Base-by-base conservation (phyloP, 2,113 vertebrate species). In the Mesembrinibis cayennensis region DNA sequence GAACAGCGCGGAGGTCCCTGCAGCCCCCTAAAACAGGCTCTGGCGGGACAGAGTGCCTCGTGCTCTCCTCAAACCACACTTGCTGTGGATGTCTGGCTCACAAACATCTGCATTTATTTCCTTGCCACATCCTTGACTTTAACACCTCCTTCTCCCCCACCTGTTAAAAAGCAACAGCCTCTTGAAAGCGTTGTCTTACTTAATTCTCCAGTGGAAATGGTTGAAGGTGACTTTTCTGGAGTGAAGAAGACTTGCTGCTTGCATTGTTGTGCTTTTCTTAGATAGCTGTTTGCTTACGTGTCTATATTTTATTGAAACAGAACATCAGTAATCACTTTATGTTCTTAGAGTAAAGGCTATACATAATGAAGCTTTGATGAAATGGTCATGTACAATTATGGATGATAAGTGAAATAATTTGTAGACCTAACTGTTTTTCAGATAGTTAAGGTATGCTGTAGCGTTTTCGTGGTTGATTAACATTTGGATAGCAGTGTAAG, bases 141-240 rank as follows among this genome's bases (percentile, higher is more conserved):
- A 94, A 67, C 47, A 82, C 49, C 23, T 53, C 55, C n/a, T 92
- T 53, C n/a, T 76, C 32, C 52, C 53, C 13, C 3, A 2, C 17
- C 20, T 23, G 17, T 63, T 92, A 66, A 89, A 94, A 93, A 66
- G 36, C 18, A 59, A 8, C 1, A 2, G 53, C 23, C 47, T 78
- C 65, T 38, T 81, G 82, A 94, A 95, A 93, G 53, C 63, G 30
- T 29, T 20, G 3, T 59, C 66, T 34, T 58, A 18, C 40, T 73
- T 83, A 82, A 53, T 93, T 94, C 73, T 85, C 66, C 32, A 30
- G 66, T 71, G 72, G 29, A 89, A 92, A 62, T 38, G 17, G 62
- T 30, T 91, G 87, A 95, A 94, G 67, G 58, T 92, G 82, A 89
- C 86, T 95, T 87, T 83, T 66, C 45, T 84, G 56, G 65, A 82